Evolutionary conservation across 2,888 invertebrate species (phyloP), one percentile per base, ranked within the genome.

Genomic region (Drosophila recens): DNA sequence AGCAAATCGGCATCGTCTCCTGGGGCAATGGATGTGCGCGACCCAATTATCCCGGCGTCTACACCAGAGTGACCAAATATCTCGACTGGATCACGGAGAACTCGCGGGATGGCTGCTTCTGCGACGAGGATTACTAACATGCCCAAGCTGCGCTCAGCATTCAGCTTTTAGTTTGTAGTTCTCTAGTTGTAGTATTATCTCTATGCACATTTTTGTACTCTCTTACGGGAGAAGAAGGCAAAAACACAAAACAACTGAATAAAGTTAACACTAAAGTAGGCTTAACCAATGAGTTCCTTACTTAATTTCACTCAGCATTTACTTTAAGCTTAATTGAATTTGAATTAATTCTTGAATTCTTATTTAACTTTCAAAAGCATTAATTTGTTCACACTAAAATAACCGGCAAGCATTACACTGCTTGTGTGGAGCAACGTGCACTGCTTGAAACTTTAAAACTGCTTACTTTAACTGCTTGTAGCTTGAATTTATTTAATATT

Each of bases 21-120:
- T 97, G 97, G 97, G 97, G 97, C 36, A 97, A 97, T 90, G 97
- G 97, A 23, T 97, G 97, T 90, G 97, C 97, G 0, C 94, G 97
- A 70, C 95, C 95, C 8, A 96, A 97, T 15, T 97, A 96, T 92
- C 97, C 97, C 0, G 97, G 97, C 1, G 97, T 97, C 1, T 97
- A 97, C 91, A 97, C 97, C 0, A 93, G 97, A 75, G 95, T 97
- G 40, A 96, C 96, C n/a, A 95, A 95, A 82, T 97, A 96, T 92
- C 91, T 97, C 56, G 94, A 95, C 82, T 97, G 97, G 97, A 97
- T 97, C 79, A 92, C 94, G 72, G 95, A 95, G 74, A 96, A 97
- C 90, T 95, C 97, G 2, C 94, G 94, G 83, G 97, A 97, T 87
- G 96, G 96, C 49, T 97, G 97, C 91, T 97, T 96, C 91, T 97